Evolutionary conservation across 92 coral and sea anemone species (phyloP).

Genomic region (Epizoanthus fatuus): DNA sequence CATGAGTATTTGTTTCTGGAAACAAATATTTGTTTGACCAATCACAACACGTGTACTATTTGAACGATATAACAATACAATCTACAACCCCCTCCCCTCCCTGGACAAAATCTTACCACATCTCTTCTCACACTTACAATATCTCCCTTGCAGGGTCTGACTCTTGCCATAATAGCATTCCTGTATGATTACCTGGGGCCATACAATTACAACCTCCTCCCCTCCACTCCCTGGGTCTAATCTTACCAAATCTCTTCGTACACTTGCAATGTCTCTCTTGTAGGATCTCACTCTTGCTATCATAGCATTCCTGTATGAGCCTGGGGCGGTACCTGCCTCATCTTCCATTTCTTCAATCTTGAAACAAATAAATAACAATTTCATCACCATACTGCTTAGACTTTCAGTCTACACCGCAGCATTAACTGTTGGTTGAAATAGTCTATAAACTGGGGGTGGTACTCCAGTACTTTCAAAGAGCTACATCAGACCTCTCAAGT

Average conservation of each 20-base stretch:
- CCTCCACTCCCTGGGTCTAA: not conserved
- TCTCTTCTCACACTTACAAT: not conserved
- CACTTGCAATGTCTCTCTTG: slow-evolving; percentile 85
- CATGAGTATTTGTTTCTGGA: too few species aligned
- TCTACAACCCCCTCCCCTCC: not conserved
- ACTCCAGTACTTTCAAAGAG: too few species aligned
- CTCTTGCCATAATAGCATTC: not conserved
- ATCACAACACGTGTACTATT: too few species aligned
- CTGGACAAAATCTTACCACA: not conserved
- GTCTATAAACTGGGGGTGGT: too few species aligned
- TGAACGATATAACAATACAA: slow-evolving; percentile 12
- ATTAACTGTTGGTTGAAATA: too few species aligned
- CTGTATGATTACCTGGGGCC: not conserved
- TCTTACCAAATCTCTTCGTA: slow-evolving; percentile 88
- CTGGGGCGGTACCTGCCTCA: slow-evolving; percentile 93
- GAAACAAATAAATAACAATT: not conserved
- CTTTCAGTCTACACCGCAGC: not conserved
- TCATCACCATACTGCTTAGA: not conserved
- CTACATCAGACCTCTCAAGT: too few species aligned
- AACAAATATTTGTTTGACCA: too few species aligned
- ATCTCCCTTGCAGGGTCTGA: not conserved
- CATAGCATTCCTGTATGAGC: slow-evolving; percentile 89
- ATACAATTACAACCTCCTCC: not conserved
- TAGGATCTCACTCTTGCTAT: slow-evolving; percentile 80
- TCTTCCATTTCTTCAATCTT: slow-evolving; percentile 98